Evolutionary conservation across 2,888 invertebrate genomes (phyloP), one percentile per base, ranked within the genome.

Genomic region (Brachyptera putata): DNA sequence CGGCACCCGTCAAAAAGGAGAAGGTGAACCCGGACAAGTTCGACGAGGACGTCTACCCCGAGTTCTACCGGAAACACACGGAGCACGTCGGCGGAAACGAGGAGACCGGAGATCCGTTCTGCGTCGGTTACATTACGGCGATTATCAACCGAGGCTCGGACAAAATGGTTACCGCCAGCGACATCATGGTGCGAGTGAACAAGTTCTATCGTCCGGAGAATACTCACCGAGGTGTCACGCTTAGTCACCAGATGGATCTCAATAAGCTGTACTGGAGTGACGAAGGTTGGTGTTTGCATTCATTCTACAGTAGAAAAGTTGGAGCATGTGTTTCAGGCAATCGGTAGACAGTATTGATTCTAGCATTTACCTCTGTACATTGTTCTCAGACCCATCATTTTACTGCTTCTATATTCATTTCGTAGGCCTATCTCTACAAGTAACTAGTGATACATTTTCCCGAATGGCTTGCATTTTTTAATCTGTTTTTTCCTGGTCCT

Each of bases 241-340:
- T 77, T 14, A 79, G 81, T 1, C 80, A 84, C 63, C 80, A 84
- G 63, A 77, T 82, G 55, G 89, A 91, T 70, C 73, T 89, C 13
- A 90, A 90, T 70, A 74, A 85, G 61, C 72, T 91, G 0, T 91
- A 86, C 72, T 91, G 89, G 86, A 85, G 85, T 61, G 81, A 87
- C 13, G 88, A 90, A 77, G 81, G 89, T 77, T 75, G 73, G 57
- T 64, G 34, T 5, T n/a, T n/a, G n/a, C n/a, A n/a, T n/a, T n/a
- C n/a, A n/a, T n/a, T n/a, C n/a, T n/a, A n/a, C n/a, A n/a, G n/a
- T n/a, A n/a, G n/a, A n/a, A n/a, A n/a, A n/a, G n/a, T n/a, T n/a
- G n/a, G n/a, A n/a, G n/a, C n/a, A n/a, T n/a, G n/a, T n/a, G n/a
- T n/a, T n/a, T n/a, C n/a, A n/a, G n/a, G n/a, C n/a, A n/a, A n/a